Percentiles rank a stretch among this genome's conserved stretches.
phyloP scores from a whole-genome alignment of 2,113 vertebrate genomes.

The Ascaphus truei region DNA sequence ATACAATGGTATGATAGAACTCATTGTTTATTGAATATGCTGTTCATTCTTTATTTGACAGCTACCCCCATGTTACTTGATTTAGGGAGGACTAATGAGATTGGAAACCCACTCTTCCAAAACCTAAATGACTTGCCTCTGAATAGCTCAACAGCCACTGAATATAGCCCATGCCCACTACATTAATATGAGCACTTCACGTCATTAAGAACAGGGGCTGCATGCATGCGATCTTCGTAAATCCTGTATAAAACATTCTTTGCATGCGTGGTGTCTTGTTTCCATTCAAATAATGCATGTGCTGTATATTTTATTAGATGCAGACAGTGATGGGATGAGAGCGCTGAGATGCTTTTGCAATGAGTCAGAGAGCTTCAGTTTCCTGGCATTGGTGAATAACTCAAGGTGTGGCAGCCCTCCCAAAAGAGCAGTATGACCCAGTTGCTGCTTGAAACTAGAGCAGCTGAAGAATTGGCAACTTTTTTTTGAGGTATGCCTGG shows the following conservation, averaged over 20 bases:
- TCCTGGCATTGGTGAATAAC: neutral
- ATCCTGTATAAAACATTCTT: neutral
- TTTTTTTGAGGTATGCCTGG: neutral
- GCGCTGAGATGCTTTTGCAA: neutral
- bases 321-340: neutral
- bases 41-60: too few species aligned
- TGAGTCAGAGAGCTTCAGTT: neutral
- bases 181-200: neutral
- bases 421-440: neutral
- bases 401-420: neutral
- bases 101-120: too few species aligned
- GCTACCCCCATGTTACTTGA: too few species aligned
- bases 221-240: neutral
- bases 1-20: too few species aligned
- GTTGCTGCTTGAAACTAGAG: neutral
- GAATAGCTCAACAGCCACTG: too few species aligned
- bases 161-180: neutral
- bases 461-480: too few species aligned
- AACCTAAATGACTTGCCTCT: too few species aligned
- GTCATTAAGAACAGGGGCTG: too few species aligned
- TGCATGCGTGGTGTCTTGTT: neutral
- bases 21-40: too few species aligned
- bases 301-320: constrained; percentile 1
- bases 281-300: neutral
- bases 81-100: too few species aligned